phyloP scores from a whole-genome alignment of 2,888 invertebrate genomes.

The Clunio marinus region DNA sequence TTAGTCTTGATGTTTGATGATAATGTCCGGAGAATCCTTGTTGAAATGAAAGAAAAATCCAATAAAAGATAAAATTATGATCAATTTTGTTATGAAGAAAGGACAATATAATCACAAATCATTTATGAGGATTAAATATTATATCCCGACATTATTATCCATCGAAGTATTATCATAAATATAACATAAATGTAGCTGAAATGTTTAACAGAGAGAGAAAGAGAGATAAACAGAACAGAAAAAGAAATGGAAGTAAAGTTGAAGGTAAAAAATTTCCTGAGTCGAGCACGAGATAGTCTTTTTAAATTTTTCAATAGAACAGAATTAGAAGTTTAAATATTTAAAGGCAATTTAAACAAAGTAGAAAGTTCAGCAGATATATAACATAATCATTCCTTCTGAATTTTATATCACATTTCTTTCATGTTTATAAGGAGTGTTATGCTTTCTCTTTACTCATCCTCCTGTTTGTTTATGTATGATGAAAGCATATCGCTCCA shows the following conservation, averaged over 20 bases:
- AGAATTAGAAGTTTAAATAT: conserved; percentile 24
- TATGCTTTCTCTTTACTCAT: not conserved
- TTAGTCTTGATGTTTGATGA: conserved; percentile 1
- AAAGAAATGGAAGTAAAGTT: too few relatives aligned
- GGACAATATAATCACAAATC: not conserved
- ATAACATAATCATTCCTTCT: conserved; percentile 24
- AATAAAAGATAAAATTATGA: too few relatives aligned
- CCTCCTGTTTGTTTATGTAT: not conserved
- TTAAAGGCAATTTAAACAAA: conserved; percentile 9
- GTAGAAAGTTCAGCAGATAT: conserved; percentile 19
- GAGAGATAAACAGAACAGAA: too few relatives aligned
- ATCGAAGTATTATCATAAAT: too few relatives aligned
- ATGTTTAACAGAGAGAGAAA: not conserved
- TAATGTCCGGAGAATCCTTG: conserved; percentile 24
- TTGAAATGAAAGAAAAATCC: too few relatives aligned
- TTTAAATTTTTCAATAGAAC: conserved; percentile 20
- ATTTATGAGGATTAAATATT: not conserved
- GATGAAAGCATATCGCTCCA: not conserved
- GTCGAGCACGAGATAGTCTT: not conserved
- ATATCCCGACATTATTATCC: conserved; percentile 13
- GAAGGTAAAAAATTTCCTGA: not conserved
- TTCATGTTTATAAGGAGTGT: not conserved
- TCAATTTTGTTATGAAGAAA: not conserved
- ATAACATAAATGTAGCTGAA: conserved; percentile 5
- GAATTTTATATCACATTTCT: conserved; percentile 15